Conservation (phyloP, 2,888 invertebrate genomes). For the Nomada goodeniana region DNA sequence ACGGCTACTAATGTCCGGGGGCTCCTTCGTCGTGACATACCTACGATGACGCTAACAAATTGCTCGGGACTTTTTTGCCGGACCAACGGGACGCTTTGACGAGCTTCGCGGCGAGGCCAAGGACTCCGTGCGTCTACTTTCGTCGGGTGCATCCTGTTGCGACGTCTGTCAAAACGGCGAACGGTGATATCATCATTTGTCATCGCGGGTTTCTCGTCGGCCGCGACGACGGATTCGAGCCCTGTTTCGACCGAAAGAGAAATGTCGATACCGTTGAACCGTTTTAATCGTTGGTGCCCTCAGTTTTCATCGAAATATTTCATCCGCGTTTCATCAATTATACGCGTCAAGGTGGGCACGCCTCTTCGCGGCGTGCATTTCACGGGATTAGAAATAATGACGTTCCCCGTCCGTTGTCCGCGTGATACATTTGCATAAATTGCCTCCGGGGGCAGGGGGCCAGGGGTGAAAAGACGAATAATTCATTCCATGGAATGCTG, state of each 20-base stretch:
- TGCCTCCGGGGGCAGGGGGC: slow-evolving; percentile 29
- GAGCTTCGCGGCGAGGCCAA: slow-evolving; percentile 14
- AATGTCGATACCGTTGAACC: not conserved
- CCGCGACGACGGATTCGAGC: not conserved
- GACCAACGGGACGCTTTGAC: slow-evolving; percentile 31
- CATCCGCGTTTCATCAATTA: slow-evolving; percentile 25
- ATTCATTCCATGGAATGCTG: slow-evolving; percentile 57
- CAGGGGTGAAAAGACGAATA: slow-evolving; percentile 57
- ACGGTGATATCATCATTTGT: slow-evolving; percentile 19
- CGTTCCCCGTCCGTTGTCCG: slow-evolving; percentile 42
- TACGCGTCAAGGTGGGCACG: not conserved
- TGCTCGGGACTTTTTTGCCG: slow-evolving; percentile 38
- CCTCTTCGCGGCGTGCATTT: not conserved
- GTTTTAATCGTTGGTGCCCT: not conserved
- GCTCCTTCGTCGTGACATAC: slow-evolving; percentile 42
- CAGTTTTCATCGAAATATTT: not conserved
- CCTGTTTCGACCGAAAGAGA: not conserved
- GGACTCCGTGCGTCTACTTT: slow-evolving; percentile 27
- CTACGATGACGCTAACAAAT: slow-evolving; percentile 65
- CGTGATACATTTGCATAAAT: slow-evolving; percentile 46
- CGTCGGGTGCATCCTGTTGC: slow-evolving; percentile 4
- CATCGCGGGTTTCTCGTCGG: slow-evolving; percentile 1
- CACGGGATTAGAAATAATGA: slow-evolving; percentile 39
- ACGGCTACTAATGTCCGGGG: slow-evolving; percentile 42
- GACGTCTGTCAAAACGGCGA: slow-evolving; percentile 20